Conservation (phyloP, 2,888 invertebrate species). For the Pachymerium ferrugineum region DNA sequence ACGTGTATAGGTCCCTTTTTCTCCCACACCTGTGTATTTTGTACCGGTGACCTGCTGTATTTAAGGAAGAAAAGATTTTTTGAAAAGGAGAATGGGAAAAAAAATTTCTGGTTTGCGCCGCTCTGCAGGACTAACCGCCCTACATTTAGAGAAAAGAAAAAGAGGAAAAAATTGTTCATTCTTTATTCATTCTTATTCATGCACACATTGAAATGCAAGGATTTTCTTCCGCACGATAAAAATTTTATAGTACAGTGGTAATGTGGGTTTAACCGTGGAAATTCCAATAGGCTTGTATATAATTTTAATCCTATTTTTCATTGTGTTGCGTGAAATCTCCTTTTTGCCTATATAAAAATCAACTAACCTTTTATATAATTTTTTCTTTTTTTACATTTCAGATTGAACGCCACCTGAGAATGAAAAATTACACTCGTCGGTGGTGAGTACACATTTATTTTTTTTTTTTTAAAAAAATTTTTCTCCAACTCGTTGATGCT, state of each 20-base stretch:
- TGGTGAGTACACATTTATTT: no score
- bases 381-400: not conserved
- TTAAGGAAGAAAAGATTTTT: not conserved
- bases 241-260: conserved; percentile 27
- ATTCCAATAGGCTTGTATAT: conserved; percentile 19
- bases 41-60: not conserved
- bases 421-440: no score
- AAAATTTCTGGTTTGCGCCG: conserved; percentile 12
- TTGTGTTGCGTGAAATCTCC: conserved; percentile 22
- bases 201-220: conserved; percentile 27
- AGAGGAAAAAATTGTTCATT: conserved; percentile 24
- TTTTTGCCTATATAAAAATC: not conserved
- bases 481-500: no score
- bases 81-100: not conserved
- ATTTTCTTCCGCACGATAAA: conserved; percentile 27
- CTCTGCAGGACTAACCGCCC: conserved; percentile 27
- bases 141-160: conserved; percentile 26
- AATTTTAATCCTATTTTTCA: conserved; percentile 27
- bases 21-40: conserved; percentile 16
- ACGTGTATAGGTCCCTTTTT: not conserved
- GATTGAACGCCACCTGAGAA: no score
- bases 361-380: not conserved
- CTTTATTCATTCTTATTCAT: conserved; percentile 27
- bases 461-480: no score
- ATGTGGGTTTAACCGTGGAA: conserved; percentile 27